Conservation (phyloP, 1,140 invertebrate species). For the Cotesia chilonis region DNA sequence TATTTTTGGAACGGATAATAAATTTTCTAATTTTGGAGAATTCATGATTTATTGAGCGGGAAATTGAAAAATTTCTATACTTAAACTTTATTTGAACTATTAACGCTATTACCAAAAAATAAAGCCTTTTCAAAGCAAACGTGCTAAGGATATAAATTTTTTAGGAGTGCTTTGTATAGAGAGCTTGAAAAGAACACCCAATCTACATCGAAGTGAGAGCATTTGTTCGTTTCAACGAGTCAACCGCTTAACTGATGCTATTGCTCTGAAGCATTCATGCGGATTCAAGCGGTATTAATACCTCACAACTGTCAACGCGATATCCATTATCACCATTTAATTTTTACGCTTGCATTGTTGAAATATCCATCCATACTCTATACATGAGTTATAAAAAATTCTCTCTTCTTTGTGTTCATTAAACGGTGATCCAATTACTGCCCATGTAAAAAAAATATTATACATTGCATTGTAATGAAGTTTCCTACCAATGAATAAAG, state of each 20-base stretch:
- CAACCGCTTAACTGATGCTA: slow-evolving; percentile 15
- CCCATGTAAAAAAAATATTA: no score
- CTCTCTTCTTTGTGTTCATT: no score
- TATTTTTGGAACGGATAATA: no score
- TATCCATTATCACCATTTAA: slow-evolving; percentile 8
- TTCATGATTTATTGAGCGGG: no score
- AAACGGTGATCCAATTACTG: no score
- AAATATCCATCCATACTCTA: neutral
- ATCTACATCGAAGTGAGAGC: slow-evolving; percentile 20
- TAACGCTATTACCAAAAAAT: neutral
- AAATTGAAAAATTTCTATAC: no score
- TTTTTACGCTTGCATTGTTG: neutral
- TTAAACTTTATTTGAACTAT: no score
- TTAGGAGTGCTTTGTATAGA: neutral
- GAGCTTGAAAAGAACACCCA: slow-evolving; percentile 17
- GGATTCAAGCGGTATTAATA: slow-evolving; percentile 22
- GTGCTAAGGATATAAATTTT: neutral
- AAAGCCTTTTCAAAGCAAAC: neutral
- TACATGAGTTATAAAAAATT: no score
- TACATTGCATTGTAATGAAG: no score
- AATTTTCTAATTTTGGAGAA: no score
- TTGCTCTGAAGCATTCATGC: slow-evolving; percentile 14
- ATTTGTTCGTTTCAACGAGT: slow-evolving; percentile 21
- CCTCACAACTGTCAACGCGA: slow-evolving; percentile 15
- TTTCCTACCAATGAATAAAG: no score